phyloP scores from a whole-genome alignment of 2,888 invertebrate genomes.

The Luperina testacea region DNA sequence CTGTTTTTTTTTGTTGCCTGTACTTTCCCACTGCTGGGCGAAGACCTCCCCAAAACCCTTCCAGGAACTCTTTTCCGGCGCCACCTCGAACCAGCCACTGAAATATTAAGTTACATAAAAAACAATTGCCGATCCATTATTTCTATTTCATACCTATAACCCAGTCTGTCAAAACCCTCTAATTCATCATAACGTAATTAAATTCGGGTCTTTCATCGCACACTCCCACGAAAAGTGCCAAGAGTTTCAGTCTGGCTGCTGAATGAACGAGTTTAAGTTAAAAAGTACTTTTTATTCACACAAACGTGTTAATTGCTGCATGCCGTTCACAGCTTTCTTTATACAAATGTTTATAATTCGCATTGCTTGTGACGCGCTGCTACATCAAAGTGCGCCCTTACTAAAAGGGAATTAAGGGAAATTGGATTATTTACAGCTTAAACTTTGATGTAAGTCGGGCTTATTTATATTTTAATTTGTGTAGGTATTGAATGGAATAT shows the following conservation, averaged over 20 bases:
- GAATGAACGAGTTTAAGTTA: constrained; percentile 39
- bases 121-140: background rate
- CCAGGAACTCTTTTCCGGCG: too few relatives aligned
- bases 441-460: background rate
- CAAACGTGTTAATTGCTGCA: constrained; percentile 72
- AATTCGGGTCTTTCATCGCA: constrained; percentile 16
- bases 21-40: too few relatives aligned
- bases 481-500: background rate
- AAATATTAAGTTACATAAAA: background rate
- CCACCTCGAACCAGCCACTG: too few relatives aligned
- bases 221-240: constrained; percentile 8
- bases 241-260: constrained; percentile 49
- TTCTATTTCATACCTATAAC: background rate
- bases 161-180: background rate
- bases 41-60: too few relatives aligned
- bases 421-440: constrained; percentile 14
- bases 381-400: constrained; percentile 78
- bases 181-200: constrained; percentile 32
- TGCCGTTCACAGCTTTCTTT: constrained; percentile 70
- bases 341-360: constrained; percentile 82
- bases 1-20: too few relatives aligned
- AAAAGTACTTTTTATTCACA: constrained; percentile 53
- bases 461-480: background rate
- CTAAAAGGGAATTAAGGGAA: constrained; percentile 29
- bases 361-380: constrained; percentile 74